Evolutionary conservation across 2,113 vertebrate species (phyloP), one percentile per base, ranked within the genome.

Genomic region (Gila orcuttii): DNA sequence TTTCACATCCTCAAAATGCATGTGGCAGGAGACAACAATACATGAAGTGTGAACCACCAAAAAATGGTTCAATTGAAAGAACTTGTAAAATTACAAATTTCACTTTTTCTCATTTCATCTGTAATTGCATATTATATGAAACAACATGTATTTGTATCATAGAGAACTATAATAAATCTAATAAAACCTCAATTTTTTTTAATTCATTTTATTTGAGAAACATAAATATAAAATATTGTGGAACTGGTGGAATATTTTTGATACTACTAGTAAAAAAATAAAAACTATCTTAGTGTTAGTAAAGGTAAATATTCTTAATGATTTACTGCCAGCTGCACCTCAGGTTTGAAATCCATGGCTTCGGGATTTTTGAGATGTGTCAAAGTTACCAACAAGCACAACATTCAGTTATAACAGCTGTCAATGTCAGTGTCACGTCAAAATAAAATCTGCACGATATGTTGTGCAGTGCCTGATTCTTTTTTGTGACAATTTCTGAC

Each of bases 381-480:
- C 39, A 64, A 81, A 45, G 79, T 25, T 81, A 59, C 42, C 79
- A 81, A 81, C 23, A 81, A 57, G 36, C 8, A 4, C 78, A 80
- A 45, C 79, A 81, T 15, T 64, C 59, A 66, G 59, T 66, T 47
- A 80, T 80, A 80, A 64, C 78, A 80, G 59, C 78, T 80, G 78
- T 80, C 78, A 80, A 79, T 62, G 57, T 79, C 57, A 45, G 36
- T 75, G 42, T 75, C 73, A 79, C 13, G 52, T 12, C 36, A 79
- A 79, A 77, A 55, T 31, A 75, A 31, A 3, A 9, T 0, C 52
- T 19, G 17, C 33, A 42, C 36, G 42, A 23, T 64, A 45, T 57
- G 52, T 45, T 42, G 55, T 64, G 59, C 15, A 64, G 13, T 28
- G 13, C 15, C 59, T 64, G 11, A 0, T 13, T 42, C 42, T 42